These are phyloP conservation scores for Drosophila sturtevanti DNA, from an alignment of 1,140 invertebrate genomes.

Conservation along the genomic window DNA sequence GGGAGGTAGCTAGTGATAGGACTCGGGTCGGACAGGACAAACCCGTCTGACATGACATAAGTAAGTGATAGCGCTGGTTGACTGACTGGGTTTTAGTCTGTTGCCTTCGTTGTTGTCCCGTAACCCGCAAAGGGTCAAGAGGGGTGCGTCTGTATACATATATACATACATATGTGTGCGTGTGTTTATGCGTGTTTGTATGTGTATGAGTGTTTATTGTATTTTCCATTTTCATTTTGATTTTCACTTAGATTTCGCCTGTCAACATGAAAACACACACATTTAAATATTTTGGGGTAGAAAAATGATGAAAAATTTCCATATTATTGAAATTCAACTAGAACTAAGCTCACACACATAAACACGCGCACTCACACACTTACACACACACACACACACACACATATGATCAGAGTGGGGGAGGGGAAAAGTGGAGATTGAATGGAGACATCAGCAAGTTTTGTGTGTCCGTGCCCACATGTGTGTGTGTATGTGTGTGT, in stretches of 20 bases:
- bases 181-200: slow-evolving; percentile 30
- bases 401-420: neutral
- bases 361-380: neutral
- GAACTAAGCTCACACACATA: slow-evolving; percentile 16
- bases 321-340: slow-evolving; percentile 73
- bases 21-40: slow-evolving; percentile 16
- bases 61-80: slow-evolving; percentile 70
- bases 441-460: slow-evolving; percentile 34
- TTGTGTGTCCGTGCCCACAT: too few species aligned
- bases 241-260: slow-evolving; percentile 64
- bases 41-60: slow-evolving; percentile 70
- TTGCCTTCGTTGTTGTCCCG: neutral
- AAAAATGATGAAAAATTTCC: slow-evolving; percentile 70
- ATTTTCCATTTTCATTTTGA: slow-evolving; percentile 55
- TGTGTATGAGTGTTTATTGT: slow-evolving; percentile 10
- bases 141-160: slow-evolving; percentile 18
- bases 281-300: slow-evolving; percentile 8
- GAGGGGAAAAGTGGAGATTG: neutral
- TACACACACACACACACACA: too few species aligned
- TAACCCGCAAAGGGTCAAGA: slow-evolving; percentile 43
- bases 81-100: slow-evolving; percentile 7
- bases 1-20: neutral
- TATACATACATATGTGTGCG: too few species aligned
- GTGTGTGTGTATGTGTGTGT: slow-evolving; percentile 15
- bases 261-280: slow-evolving; percentile 49